Evolutionary conservation across 2,113 vertebrate genomes (phyloP).

Genomic region (Aphelocoma coerulescens): DNA sequence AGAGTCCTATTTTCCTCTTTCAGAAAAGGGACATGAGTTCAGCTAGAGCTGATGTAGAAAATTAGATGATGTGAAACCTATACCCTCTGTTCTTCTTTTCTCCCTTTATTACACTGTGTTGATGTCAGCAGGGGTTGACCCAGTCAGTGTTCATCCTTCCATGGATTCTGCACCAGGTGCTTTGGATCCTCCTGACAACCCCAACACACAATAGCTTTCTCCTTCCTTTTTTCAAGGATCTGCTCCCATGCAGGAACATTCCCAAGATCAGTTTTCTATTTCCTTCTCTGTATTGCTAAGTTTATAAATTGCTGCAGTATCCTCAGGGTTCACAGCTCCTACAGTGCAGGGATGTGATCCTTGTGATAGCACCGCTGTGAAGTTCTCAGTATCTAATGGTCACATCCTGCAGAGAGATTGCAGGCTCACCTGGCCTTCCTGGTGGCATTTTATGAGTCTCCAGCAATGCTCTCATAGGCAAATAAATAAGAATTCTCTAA

Average conservation of each 20-base stretch:
- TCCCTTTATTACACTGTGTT: neutral
- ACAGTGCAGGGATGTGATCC: neutral
- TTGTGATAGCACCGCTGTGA: neutral
- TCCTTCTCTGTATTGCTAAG: neutral
- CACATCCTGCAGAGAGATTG: neutral
- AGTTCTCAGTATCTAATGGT: neutral
- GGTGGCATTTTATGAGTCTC: neutral
- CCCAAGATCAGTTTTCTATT: neutral
- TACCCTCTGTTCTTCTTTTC: neutral
- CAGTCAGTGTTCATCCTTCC: neutral
- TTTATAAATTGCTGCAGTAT: neutral
- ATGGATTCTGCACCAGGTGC: neutral
- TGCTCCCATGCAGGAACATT: neutral
- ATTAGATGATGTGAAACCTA: neutral
- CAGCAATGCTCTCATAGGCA: neutral
- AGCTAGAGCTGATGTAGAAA: neutral
- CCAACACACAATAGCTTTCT: neutral
- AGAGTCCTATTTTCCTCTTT: neutral
- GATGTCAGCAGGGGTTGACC: neutral
- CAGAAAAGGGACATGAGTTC: neutral
- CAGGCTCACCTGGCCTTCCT: neutral
- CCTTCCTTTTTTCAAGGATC: neutral
- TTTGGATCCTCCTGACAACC: neutral
- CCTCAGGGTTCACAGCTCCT: neutral
- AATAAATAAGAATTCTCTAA: constrained; percentile 15